Evolutionary conservation across 37 sponge, comb jelly and placozoan genomes (phyloP), one percentile per base, ranked within the genome.

Genomic region (Ianthella basta): DNA sequence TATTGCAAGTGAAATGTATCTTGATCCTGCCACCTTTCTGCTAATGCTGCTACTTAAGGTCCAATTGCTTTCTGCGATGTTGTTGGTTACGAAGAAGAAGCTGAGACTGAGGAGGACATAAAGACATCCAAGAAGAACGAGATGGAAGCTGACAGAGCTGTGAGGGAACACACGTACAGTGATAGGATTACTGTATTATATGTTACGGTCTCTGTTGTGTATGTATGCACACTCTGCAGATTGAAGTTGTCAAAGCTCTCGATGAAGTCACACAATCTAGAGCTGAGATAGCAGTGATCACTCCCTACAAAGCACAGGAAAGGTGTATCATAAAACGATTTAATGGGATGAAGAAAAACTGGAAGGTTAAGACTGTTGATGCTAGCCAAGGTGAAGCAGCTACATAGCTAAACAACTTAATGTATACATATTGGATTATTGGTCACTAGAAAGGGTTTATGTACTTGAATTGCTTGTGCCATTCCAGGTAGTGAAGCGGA

Each of bases 401-500:
- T 69, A 33, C 27, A 16, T 30, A 64, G 29, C 66, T 64, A 30
- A 24, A 69, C 25, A 29, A 18, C 34, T 30, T 34, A 13, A 69
- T 27, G 6, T 30, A 33, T 29, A 69, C 34, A 29, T 16, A 69
- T 29, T 34, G 35, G 6, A 18, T 1, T 30, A 30, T 5, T 4
- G 18, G 12, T 15, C 34, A 44, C 6, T 3, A 8, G 8, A 44
- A 44, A 3, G 50, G 50, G 8, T 8, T 44, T 44, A 44, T 44
- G 50, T 10, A 44, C 50, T 44, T 44, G 8, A 3, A 44, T 44
- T 44, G 50, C 8, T 8, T 44, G 50, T 44, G 50, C 50, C 50
- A 44, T 39, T 36, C 34, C 70, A 89, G 89, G 89, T 20, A 72
- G 82, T 81, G 89, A 89, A 54, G 85, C 59, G 80, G 89, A 85